Percentiles rank a stretch among this genome's conserved stretches.
Conservation (phyloP, 2,888 invertebrate genomes). For the Terebella lapidaria region DNA sequence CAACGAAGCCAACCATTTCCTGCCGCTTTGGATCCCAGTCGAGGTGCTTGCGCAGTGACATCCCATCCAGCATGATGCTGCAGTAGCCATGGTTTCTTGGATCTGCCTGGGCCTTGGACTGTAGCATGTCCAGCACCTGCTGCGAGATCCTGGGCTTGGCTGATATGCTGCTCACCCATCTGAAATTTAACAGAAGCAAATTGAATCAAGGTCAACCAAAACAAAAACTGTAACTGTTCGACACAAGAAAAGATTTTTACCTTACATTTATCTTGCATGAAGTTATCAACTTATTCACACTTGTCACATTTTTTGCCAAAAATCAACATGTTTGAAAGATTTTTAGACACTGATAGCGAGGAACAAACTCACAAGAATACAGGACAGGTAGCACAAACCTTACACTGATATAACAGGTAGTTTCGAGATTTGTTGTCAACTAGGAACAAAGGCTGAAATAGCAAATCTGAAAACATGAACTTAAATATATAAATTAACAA, state of each 20-base stretch:
- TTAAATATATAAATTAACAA: too few relatives aligned
- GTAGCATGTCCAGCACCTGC: not conserved
- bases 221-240: not conserved
- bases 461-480: too few relatives aligned
- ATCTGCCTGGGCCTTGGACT: not conserved
- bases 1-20: not conserved
- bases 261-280: too few relatives aligned
- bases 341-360: too few relatives aligned
- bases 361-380: too few relatives aligned
- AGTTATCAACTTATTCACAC: too few relatives aligned
- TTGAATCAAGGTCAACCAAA: not conserved
- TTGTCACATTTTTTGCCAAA: too few relatives aligned
- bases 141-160: not conserved
- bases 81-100: not conserved
- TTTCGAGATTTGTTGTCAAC: too few relatives aligned
- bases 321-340: too few relatives aligned
- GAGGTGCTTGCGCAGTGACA: not conserved
- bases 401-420: too few relatives aligned
- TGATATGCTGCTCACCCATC: not conserved
- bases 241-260: not conserved
- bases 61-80: not conserved
- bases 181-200: not conserved
- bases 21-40: not conserved
- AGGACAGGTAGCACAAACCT: too few relatives aligned
- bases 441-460: too few relatives aligned